Evolutionary conservation across 2,797 vertebrate species (phyloP).

Genomic region (Galago senegalensis): DNA sequence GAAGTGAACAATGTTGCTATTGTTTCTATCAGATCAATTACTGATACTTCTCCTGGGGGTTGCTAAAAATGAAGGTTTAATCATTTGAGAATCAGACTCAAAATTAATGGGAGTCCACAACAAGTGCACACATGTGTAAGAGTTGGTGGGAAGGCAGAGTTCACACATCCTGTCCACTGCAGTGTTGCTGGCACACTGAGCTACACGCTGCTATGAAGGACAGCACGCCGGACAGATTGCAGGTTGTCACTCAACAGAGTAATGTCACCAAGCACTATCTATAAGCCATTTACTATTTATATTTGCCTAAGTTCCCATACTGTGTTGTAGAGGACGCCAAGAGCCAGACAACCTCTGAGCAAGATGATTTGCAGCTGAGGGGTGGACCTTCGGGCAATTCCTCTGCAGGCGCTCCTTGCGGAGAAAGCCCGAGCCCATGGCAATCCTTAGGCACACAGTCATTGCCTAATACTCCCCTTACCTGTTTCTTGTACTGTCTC

Average conservation of each 20-base stretch:
- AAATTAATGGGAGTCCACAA: not conserved
- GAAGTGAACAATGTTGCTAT: not conserved
- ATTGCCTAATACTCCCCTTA: too few species aligned
- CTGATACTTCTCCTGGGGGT: not conserved
- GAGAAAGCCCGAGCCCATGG: too few species aligned
- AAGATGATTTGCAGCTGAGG: too few species aligned
- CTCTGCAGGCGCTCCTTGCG: too few species aligned
- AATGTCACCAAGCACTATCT: rapidly evolving
- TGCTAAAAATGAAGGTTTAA: not conserved
- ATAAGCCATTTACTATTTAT: not conserved
- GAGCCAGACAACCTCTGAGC: too few species aligned
- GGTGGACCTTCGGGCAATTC: too few species aligned
- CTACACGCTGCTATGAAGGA: rapidly evolving
- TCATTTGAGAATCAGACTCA: not conserved
- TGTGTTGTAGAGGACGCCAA: too few species aligned
- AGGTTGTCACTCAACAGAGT: rapidly evolving
- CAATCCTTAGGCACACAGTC: too few species aligned
- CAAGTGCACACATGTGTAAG: rapidly evolving
- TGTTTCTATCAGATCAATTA: not conserved
- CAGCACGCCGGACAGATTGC: rapidly evolving
- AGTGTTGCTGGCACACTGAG: rapidly evolving
- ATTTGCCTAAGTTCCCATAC: not conserved
- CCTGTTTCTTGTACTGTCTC: too few species aligned
- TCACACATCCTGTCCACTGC: rapidly evolving
- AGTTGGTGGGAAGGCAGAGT: rapidly evolving